phyloP scores from a whole-genome alignment of 2,888 invertebrate species.

The Dicroscelio sp. region DNA sequence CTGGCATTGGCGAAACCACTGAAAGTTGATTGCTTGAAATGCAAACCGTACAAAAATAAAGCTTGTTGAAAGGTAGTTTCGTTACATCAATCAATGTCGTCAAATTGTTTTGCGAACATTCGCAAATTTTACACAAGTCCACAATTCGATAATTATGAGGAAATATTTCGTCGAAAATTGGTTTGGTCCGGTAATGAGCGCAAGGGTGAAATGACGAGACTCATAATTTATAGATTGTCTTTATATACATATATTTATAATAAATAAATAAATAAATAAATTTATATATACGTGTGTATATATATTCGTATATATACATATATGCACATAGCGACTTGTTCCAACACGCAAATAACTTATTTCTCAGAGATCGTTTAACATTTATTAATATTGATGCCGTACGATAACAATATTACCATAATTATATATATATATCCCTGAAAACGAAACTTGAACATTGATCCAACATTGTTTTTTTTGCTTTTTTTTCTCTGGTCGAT shows the following conservation, averaged over 20 bases:
- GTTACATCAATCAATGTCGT: constrained; percentile 46
- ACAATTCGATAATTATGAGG: too few relatives aligned
- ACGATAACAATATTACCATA: constrained; percentile 20
- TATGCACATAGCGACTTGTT: constrained; percentile 62
- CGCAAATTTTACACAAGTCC: background rate
- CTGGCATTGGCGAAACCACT: too few relatives aligned
- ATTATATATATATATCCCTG: background rate
- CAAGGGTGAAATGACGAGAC: constrained; percentile 24
- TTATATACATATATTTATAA: constrained; percentile 62
- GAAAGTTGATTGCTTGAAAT: too few relatives aligned
- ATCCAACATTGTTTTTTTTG: background rate
- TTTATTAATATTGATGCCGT: constrained; percentile 45
- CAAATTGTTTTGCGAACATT: constrained; percentile 16
- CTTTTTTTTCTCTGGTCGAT: background rate
- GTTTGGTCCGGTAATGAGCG: too few relatives aligned
- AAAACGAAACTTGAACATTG: constrained; percentile 11
- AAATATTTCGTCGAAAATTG: too few relatives aligned
- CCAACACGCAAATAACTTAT: constrained; percentile 58
- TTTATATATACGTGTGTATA: constrained; percentile 44
- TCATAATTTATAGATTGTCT: constrained; percentile 38
- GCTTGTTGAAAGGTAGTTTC: too few relatives aligned
- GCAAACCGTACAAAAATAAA: too few relatives aligned
- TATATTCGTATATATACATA: constrained; percentile 54
- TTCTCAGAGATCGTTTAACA: constrained; percentile 46
- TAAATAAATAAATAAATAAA: constrained; percentile 58